A percentile compares a stretch with the other conserved stretches of the same genome.
phyloP scores from a whole-genome alignment of 2,113 vertebrate genomes.

The Falco punctatus region DNA sequence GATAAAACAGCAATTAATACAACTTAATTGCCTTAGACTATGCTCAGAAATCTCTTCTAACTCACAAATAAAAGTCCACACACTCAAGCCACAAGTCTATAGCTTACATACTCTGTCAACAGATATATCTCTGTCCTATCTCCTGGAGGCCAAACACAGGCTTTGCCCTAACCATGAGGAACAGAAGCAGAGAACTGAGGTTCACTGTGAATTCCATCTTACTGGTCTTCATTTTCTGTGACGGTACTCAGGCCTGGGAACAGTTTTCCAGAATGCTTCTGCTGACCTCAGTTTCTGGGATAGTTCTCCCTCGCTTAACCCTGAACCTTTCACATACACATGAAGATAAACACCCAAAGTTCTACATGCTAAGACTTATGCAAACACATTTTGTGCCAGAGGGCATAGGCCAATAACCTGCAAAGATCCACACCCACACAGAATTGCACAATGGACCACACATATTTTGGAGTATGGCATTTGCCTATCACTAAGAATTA shows the following conservation, averaged over 20 bases:
- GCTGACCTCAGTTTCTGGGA: constrained; percentile 33
- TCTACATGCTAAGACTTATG: constrained; percentile 58
- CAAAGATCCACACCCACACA: constrained; percentile 55
- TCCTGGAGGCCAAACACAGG: neutral
- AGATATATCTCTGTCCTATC: neutral
- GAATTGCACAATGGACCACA: constrained; percentile 63
- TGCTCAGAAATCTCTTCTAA: neutral
- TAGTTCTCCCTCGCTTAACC: constrained; percentile 37
- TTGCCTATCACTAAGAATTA: constrained; percentile 52
- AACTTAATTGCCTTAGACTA: neutral
- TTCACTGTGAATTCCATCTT: neutral
- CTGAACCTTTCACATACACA: constrained; percentile 61
- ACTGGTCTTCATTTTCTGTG: neutral
- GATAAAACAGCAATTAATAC: constrained; percentile 27
- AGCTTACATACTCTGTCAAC: neutral
- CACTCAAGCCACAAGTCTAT: neutral
- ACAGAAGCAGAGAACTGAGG: neutral
- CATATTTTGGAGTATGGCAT: constrained; percentile 41
- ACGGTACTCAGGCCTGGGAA: neutral
- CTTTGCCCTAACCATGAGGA: constrained; percentile 8
- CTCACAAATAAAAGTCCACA: neutral
- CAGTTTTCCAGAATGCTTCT: constrained; percentile 1
- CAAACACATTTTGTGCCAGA: constrained; percentile 58
- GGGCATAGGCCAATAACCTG: constrained; percentile 64
- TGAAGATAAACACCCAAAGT: constrained; percentile 52